Percentiles rank a stretch among this genome's conserved stretches.
phyloP scores from a whole-genome alignment of 2,888 invertebrate species.

The Amphipyra berbera region DNA sequence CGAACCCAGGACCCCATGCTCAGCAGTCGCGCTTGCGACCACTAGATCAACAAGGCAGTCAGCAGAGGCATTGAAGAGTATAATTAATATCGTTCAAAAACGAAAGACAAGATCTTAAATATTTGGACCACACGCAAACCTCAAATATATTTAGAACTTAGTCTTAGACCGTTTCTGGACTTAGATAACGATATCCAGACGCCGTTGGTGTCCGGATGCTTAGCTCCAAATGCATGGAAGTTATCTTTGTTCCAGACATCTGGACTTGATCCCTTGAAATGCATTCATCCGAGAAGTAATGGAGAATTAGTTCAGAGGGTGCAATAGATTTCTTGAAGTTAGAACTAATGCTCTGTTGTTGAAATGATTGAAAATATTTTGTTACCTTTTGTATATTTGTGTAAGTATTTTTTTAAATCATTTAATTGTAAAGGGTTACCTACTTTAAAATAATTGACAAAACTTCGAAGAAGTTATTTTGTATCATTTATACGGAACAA shows the following conservation, averaged over 20 bases:
- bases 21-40: too few relatives aligned
- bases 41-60: too few relatives aligned
- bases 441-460: too few relatives aligned
- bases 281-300: constrained; percentile 47
- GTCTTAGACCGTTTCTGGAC: constrained; percentile 50
- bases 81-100: too few relatives aligned
- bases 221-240: constrained; percentile 47
- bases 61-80: too few relatives aligned
- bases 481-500: too few relatives aligned
- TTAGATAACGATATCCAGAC: constrained; percentile 50
- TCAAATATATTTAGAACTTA: constrained; percentile 62
- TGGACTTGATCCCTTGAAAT: constrained; percentile 40
- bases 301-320: constrained; percentile 32
- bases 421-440: too few relatives aligned
- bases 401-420: too few relatives aligned
- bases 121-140: constrained; percentile 40
- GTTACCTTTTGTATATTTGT: not conserved
- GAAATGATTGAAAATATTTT: not conserved
- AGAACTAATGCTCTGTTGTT: not conserved
- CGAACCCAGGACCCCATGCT: too few relatives aligned
- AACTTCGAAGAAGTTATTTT: too few relatives aligned
- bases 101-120: not conserved
- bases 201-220: constrained; percentile 36
- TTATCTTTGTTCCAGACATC: constrained; percentile 41
- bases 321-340: constrained; percentile 22